Base-by-base conservation (phyloP, 2,797 vertebrate genomes). In the Podarcis lilfordi region DNA sequence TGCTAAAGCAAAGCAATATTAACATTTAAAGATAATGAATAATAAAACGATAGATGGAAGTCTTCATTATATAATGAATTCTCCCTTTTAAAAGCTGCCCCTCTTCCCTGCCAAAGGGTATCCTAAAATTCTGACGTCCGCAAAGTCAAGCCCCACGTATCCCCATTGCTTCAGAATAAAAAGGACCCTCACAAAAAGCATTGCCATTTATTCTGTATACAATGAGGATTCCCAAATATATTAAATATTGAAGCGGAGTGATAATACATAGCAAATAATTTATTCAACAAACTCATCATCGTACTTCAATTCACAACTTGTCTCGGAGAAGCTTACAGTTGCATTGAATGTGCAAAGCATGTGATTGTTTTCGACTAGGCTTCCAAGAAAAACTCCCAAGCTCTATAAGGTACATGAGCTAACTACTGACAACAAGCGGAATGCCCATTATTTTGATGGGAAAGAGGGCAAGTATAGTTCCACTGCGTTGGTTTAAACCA, bases 11-110 rank as follows among this genome's bases (percentile, higher is more conserved):
- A 81, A 88, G 45, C 55, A 82, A 50, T 72, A 59, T 84, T 80
- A 88, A 80, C 72, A 82, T 82, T 82, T 88, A 85, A 89, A 82
- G 55, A 82, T 40, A 87, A 80, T 80, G 82, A 74, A 61, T 86
- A 89, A 82, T 76, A 76, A 43, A 74, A 82, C 64, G 61, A 89
- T 10, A 77, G 81, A 76, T 61, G 35, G 80, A 78, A 80, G 29
- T 50, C n/a, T 71, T 80, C 66, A 66, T 89, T 85, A 75, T 85
- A 69, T 25, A 80, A 87, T 84, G 29, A 40, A 35, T 80, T 80
- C 71, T 80, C 76, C 37, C 43, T 85, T 68, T 64, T 43, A 66
- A 66, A 80, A 66, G 37, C 9, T 79, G 25, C 27, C 61, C 80
- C n/a, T 88, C 82, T 68, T 21, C 80, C 66, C 17, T 43, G 50